A percentile compares a stretch with the other conserved stretches of the same genome.
phyloP scores from a whole-genome alignment of 2,113 vertebrate species.

The Burhinus oedicnemus region DNA sequence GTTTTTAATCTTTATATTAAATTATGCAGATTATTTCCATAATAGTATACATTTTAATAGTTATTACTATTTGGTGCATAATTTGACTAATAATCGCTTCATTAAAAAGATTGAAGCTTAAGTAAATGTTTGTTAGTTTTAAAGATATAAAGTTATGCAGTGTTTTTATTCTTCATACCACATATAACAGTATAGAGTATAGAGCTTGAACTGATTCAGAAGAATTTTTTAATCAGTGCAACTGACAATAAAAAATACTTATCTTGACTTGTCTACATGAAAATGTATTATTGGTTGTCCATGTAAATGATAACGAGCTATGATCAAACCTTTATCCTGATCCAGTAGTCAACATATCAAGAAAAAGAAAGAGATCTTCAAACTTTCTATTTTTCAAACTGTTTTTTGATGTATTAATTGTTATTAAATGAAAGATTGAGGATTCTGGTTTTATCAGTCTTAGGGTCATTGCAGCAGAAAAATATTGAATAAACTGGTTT shows the following conservation, averaged over 20 bases:
- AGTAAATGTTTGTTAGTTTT: too few relatives aligned
- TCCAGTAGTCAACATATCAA: slow-evolving; percentile 60
- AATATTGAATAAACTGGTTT: not conserved
- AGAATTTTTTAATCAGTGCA: too few relatives aligned
- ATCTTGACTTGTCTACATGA: slow-evolving; percentile 69
- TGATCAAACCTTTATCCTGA: slow-evolving; percentile 20
- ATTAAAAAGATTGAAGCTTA: too few relatives aligned
- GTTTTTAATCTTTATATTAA: not conserved
- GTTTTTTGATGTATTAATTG: not conserved
- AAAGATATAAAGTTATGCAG: too few relatives aligned
- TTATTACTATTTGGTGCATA: not conserved
- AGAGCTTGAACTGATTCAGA: slow-evolving; percentile 58
- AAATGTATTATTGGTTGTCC: slow-evolving; percentile 71
- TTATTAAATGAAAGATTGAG: not conserved
- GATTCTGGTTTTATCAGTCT: not conserved
- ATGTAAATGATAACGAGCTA: slow-evolving; percentile 75
- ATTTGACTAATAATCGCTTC: too few relatives aligned
- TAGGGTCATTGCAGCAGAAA: not conserved
- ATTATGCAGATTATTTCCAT: not conserved
- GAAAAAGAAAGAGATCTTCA: slow-evolving; percentile 31
- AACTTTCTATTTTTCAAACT: not conserved
- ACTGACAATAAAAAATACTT: too few relatives aligned
- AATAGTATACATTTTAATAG: not conserved
- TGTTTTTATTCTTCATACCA: not conserved
- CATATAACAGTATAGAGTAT: not conserved